phyloP scores from a whole-genome alignment of 2,113 vertebrate species.

The Plectropomus leopardus region DNA sequence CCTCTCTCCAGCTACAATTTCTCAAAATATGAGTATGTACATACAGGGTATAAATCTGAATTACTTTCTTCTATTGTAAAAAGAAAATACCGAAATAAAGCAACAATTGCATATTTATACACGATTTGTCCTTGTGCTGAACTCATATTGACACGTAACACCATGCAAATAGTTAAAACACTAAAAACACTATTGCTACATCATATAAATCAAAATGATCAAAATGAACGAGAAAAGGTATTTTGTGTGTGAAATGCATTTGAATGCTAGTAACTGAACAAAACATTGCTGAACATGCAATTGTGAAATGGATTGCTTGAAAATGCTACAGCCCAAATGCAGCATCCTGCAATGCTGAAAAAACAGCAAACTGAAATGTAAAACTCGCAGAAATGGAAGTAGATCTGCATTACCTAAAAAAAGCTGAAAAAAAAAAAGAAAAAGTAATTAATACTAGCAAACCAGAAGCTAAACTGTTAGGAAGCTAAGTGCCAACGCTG shows the following conservation, averaged over 20 bases:
- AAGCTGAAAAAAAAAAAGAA: too few relatives aligned
- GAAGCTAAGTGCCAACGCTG: too few relatives aligned
- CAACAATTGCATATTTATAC: constrained; percentile 2
- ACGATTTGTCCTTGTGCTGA: not conserved
- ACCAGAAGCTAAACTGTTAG: too few relatives aligned
- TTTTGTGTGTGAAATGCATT: too few relatives aligned
- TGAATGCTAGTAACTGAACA: too few relatives aligned
- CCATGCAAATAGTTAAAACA: not conserved
- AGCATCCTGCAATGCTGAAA: not conserved
- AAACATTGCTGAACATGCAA: too few relatives aligned
- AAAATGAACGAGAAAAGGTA: not conserved
- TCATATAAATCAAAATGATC: not conserved
- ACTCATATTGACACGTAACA: not conserved
- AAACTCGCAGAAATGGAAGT: not conserved
- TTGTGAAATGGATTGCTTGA: not conserved
- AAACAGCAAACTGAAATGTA: not conserved
- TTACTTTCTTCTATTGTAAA: constrained; percentile 30
- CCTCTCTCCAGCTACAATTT: not conserved
- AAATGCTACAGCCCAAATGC: not conserved
- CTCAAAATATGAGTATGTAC: constrained; percentile 16
- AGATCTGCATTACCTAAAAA: too few relatives aligned
- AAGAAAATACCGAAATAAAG: constrained; percentile 51
- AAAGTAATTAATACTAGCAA: too few relatives aligned
- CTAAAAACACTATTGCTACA: not conserved
- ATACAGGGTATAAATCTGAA: constrained; percentile 46